phyloP scores from a whole-genome alignment of 2,797 vertebrate species.

The Platyrinchus mystaceus region DNA sequence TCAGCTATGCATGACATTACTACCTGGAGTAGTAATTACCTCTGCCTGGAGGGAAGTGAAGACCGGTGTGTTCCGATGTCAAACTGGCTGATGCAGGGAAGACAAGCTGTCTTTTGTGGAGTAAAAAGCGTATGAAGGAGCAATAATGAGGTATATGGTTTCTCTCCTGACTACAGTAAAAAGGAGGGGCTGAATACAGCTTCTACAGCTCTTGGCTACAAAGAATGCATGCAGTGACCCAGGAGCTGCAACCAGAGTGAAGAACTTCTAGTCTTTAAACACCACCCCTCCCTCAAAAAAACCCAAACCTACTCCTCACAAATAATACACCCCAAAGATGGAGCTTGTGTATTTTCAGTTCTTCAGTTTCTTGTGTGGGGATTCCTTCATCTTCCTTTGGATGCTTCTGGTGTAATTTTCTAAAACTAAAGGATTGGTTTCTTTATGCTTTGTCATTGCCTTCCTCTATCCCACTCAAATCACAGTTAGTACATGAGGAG shows the following conservation, averaged over 20 bases:
- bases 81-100: background rate
- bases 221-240: background rate
- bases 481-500: background rate
- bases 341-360: background rate
- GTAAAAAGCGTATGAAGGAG: background rate
- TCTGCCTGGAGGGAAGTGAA: background rate
- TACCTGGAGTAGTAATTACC: background rate
- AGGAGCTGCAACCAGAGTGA: background rate
- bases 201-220: background rate
- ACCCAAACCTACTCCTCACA: background rate
- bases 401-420: background rate
- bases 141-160: background rate
- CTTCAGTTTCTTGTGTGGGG: background rate
- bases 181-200: background rate
- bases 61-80: background rate
- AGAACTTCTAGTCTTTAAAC: background rate
- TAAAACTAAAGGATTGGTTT: background rate
- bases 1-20: background rate
- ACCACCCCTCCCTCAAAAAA: accelerated
- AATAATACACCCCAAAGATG: background rate
- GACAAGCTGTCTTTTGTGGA: background rate
- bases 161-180: background rate
- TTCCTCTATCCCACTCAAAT: background rate
- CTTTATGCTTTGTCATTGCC: background rate
- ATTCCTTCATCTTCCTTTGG: background rate